These are phyloP conservation scores for Hylaeus volcanicus DNA, from an alignment of 1,140 invertebrate species.

Conservation along the genomic window DNA sequence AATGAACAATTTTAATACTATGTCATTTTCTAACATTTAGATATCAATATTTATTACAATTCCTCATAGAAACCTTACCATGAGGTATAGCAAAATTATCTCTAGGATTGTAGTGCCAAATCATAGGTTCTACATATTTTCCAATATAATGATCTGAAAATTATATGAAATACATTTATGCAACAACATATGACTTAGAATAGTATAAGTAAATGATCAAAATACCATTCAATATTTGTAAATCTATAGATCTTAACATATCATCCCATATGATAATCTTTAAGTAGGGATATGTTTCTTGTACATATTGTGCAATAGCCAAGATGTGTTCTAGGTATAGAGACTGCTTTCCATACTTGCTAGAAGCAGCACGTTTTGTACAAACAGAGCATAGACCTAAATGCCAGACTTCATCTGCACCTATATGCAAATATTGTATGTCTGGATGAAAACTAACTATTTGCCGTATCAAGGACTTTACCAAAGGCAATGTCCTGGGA, in stretches of 20 bases:
- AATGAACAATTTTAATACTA: conserved; percentile 30
- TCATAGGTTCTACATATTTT: conserved; percentile 90
- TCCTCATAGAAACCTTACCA: conserved; percentile 68
- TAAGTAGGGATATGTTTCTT: conserved; percentile 84
- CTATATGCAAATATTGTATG: conserved; percentile 88
- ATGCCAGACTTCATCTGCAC: conserved; percentile 91
- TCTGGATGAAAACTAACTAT: conserved; percentile 83
- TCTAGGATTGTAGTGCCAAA: conserved; percentile 86
- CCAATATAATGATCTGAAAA: conserved; percentile 85
- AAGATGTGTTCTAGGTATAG: conserved; percentile 88
- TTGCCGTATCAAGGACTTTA: conserved; percentile 83
- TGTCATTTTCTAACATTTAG: conserved; percentile 8
- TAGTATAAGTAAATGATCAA: conserved; percentile 41
- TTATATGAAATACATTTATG: conserved; percentile 41
- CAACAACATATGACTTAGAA: conserved; percentile 28
- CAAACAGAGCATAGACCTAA: conserved; percentile 91
- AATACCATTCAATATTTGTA: conserved; percentile 82
- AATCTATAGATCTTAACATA: conserved; percentile 91
- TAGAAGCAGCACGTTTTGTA: conserved; percentile 80
- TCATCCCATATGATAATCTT: conserved; percentile 97
- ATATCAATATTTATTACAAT: conserved; percentile 5
- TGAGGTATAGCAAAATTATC: conserved; percentile 78
- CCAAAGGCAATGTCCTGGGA: conserved; percentile 82
- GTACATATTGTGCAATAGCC: conserved; percentile 83
- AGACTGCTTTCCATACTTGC: conserved; percentile 80